These are phyloP conservation scores for Cranoglanis bouderius DNA, from an alignment of 2,113 vertebrate species.

Conservation along the genomic window DNA sequence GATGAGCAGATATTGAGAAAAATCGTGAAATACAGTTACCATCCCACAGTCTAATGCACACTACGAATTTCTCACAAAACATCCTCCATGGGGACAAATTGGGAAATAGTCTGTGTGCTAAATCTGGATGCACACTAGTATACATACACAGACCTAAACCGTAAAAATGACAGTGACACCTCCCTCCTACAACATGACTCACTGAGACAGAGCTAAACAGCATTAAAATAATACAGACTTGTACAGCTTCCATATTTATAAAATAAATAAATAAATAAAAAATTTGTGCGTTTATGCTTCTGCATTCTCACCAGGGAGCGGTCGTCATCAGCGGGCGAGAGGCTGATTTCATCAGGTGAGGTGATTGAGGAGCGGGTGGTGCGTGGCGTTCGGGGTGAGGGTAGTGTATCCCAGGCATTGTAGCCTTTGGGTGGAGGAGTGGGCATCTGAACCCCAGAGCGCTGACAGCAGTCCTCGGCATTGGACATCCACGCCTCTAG, in stretches of 20 bases:
- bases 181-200: neutral
- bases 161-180: slow-evolving; percentile 11
- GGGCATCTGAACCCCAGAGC: slow-evolving; percentile 95
- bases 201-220: neutral
- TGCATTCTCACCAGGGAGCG: slow-evolving; percentile 78
- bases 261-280: neutral
- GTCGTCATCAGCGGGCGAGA: slow-evolving; percentile 86
- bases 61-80: neutral
- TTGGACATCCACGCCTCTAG: slow-evolving; percentile 98
- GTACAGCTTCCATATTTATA: neutral
- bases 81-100: neutral
- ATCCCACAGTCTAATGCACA: neutral
- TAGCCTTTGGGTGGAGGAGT: slow-evolving; percentile 92
- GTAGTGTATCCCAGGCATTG: slow-evolving; percentile 96
- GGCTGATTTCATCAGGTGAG: slow-evolving; percentile 91
- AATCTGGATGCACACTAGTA: neutral
- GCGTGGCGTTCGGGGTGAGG: slow-evolving; percentile 90
- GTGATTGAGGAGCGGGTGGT: slow-evolving; percentile 90
- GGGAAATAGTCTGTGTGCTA: no score
- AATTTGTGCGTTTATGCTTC: neutral
- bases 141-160: neutral
- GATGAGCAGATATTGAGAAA: neutral
- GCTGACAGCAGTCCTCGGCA: slow-evolving; percentile 93
- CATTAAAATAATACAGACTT: neutral
- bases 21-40: neutral